phyloP scores from a whole-genome alignment of 2,113 vertebrate genomes.

The Rhynchomys soricoides region DNA sequence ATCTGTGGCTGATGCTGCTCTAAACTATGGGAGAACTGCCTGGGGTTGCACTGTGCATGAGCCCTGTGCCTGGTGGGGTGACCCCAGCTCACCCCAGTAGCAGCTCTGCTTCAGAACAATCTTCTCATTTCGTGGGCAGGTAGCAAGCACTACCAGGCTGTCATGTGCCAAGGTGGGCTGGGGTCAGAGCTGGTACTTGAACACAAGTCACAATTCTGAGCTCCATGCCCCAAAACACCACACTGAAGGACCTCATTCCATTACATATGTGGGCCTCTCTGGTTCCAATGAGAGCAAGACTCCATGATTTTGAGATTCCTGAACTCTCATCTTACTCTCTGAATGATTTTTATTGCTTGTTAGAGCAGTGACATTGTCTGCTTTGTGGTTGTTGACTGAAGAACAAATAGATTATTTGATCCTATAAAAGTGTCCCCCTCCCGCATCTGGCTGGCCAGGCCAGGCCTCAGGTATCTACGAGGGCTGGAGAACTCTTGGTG shows the following conservation, averaged over 20 bases:
- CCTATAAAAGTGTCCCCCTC: neutral
- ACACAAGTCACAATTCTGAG: neutral
- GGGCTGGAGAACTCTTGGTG: neutral
- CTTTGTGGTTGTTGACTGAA: neutral
- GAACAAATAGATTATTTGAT: neutral
- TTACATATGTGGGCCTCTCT: neutral
- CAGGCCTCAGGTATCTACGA: neutral
- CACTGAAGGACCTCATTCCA: neutral
- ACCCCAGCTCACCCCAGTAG: neutral
- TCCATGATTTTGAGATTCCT: neutral
- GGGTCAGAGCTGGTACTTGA: neutral
- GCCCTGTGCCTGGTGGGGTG: neutral
- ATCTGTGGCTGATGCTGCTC: fast-evolving
- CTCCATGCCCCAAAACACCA: fast-evolving
- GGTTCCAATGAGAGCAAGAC: neutral
- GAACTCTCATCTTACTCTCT: neutral
- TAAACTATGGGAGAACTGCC: fast-evolving
- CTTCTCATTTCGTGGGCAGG: neutral
- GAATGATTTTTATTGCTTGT: neutral
- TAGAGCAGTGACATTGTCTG: neutral
- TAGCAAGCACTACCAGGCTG: neutral
- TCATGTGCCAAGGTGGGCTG: neutral
- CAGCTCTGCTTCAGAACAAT: neutral
- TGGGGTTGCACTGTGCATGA: fast-evolving
- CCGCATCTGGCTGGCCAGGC: too few relatives aligned